These are phyloP conservation scores for Arctopsyche grandis DNA, from an alignment of 1,140 invertebrate genomes.

Conservation along the genomic window DNA sequence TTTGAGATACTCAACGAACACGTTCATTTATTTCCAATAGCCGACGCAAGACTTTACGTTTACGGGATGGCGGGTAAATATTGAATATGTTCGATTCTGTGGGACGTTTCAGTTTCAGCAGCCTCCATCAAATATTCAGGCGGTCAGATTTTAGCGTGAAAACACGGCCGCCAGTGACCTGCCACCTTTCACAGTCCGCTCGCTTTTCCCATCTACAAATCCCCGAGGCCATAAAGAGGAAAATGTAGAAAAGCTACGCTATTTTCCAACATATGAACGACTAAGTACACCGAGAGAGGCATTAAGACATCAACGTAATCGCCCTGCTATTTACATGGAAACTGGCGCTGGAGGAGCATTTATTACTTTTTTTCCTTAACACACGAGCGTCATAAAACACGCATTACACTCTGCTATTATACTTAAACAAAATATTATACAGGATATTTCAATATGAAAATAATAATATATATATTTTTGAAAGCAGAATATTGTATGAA, in stretches of 20 bases:
- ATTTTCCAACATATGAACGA: background rate
- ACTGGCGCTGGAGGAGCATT: no score
- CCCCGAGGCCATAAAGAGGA: background rate
- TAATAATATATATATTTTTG: no score
- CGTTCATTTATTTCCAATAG: no score
- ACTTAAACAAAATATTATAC: no score
- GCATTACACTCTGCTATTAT: no score
- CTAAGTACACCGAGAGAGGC: no score
- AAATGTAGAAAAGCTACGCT: background rate
- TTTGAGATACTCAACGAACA: background rate
- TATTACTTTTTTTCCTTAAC: no score
- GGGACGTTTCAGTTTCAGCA: background rate
- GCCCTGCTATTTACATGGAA: no score
- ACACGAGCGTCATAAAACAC: no score
- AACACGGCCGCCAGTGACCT: constrained; percentile 28
- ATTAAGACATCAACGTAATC: no score
- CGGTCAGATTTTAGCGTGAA: constrained; percentile 31
- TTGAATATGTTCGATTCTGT: background rate
- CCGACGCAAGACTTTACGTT: background rate
- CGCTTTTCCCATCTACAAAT: background rate
- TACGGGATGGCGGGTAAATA: background rate
- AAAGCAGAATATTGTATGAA: no score
- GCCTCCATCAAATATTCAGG: constrained; percentile 26
- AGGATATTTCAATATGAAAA: no score
- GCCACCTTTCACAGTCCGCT: constrained; percentile 5